Percentiles rank a stretch among this genome's conserved stretches.
phyloP scores from a whole-genome alignment of 2,113 vertebrate genomes.

The Arizona elegans region DNA sequence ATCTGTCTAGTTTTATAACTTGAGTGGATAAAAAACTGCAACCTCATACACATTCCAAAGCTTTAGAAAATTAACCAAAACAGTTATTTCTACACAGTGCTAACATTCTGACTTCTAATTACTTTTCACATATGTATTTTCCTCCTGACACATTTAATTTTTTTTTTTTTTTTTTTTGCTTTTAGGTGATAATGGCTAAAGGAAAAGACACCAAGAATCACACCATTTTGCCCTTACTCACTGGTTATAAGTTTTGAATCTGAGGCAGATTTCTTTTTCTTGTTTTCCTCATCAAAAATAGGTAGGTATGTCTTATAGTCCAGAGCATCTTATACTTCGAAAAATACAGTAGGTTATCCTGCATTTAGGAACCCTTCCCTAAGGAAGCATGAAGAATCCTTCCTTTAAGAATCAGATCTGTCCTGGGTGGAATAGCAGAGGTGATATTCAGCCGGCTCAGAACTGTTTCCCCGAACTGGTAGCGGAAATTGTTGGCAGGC shows the following conservation, averaged over 20 bases:
- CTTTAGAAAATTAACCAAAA: background rate
- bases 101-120: background rate
- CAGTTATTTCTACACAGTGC: background rate
- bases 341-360: no score
- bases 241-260: background rate
- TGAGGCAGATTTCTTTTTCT: background rate
- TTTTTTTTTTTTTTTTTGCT: background rate
- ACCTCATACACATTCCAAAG: background rate
- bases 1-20: slow-evolving; percentile 14
- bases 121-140: background rate
- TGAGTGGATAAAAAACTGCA: background rate
- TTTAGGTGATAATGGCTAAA: background rate
- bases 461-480: no score
- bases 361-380: no score
- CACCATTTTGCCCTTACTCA: background rate
- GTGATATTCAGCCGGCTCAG: no score
- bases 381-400: no score
- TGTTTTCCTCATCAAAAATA: no score
- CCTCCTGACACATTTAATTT: background rate
- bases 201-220: background rate
- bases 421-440: no score
- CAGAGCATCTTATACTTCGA: no score
- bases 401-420: no score
- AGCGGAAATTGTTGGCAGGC: no score
- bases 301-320: no score